These are phyloP conservation scores for Thamnophis elegans DNA, from an alignment of 2,797 vertebrate genomes.

Conservation along the genomic window DNA sequence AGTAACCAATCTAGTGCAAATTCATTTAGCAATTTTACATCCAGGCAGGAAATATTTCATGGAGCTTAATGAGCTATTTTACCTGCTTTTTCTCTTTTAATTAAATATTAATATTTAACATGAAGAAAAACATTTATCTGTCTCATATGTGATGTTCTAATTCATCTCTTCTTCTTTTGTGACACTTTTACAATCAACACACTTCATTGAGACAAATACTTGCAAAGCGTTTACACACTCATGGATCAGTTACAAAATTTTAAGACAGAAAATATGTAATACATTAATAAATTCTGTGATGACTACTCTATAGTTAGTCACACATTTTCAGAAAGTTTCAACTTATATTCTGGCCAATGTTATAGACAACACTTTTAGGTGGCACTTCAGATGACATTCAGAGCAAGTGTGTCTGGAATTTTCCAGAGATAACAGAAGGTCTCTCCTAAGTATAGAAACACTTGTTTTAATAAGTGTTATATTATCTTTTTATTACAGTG, in stretches of 20 bases:
- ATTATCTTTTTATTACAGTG: slow-evolving; percentile 62
- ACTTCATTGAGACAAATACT: accelerated
- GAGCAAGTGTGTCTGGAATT: slow-evolving; percentile 63
- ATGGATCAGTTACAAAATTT: neutral
- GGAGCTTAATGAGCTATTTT: neutral
- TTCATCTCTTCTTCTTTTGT: neutral
- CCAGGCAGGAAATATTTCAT: neutral
- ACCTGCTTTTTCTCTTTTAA: neutral
- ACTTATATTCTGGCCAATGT: slow-evolving; percentile 60
- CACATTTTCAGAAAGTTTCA: slow-evolving; percentile 57
- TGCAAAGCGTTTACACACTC: slow-evolving; percentile 17
- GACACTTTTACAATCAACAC: accelerated
- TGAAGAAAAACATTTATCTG: neutral
- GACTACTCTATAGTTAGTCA: slow-evolving; percentile 11
- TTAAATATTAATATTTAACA: neutral
- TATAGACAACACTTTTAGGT: slow-evolving; percentile 61
- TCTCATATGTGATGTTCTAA: neutral
- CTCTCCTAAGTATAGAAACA: slow-evolving; percentile 72
- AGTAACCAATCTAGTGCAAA: neutral
- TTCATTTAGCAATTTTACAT: neutral
- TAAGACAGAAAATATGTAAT: neutral
- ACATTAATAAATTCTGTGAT: slow-evolving; percentile 6
- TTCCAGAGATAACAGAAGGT: slow-evolving; percentile 65
- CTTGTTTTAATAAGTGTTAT: slow-evolving; percentile 66
- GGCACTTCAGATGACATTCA: slow-evolving; percentile 61